Evolutionary conservation across 2,113 vertebrate species (phyloP).

Genomic region (Kryptolebias marmoratus): DNA sequence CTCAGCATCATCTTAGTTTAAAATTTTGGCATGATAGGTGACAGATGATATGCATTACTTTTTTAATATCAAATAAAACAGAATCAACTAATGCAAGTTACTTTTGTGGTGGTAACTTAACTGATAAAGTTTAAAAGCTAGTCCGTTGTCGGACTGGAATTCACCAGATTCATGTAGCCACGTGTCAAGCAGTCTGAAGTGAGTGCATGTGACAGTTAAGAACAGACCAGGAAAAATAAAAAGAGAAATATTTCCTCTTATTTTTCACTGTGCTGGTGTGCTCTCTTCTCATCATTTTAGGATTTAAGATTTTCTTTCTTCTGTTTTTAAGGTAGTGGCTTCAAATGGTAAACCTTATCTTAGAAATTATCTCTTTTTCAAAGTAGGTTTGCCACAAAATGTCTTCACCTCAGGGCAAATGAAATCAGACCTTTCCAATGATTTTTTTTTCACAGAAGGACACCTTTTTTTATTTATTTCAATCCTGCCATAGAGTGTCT

Average conservation of each 20-base stretch:
- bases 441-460: slow-evolving; percentile 29
- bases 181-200: no score
- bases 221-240: slow-evolving; percentile 2
- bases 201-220: slow-evolving; percentile 19
- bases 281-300: slow-evolving; percentile 12
- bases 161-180: no score
- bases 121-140: no score
- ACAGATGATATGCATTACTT: no score
- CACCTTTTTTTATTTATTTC: slow-evolving; percentile 21
- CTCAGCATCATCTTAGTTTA: no score
- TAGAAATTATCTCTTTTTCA: slow-evolving; percentile 43
- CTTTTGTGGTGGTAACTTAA: no score
- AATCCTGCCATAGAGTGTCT: slow-evolving; percentile 28
- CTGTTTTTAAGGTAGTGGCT: slow-evolving; percentile 34
- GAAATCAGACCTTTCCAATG: slow-evolving; percentile 20
- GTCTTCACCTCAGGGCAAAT: slow-evolving; percentile 1
- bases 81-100: no score
- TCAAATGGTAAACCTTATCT: slow-evolving; percentile 59
- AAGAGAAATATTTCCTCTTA: slow-evolving; percentile 8
- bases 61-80: no score
- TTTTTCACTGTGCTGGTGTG: neutral
- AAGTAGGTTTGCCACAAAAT: slow-evolving; percentile 3
- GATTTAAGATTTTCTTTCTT: slow-evolving; percentile 36
- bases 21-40: no score
- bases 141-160: no score